Evolutionary conservation across 23 tunicate genomes (phyloP), one percentile per base, ranked within the genome.

Genomic region (Phallusia fumigata): DNA sequence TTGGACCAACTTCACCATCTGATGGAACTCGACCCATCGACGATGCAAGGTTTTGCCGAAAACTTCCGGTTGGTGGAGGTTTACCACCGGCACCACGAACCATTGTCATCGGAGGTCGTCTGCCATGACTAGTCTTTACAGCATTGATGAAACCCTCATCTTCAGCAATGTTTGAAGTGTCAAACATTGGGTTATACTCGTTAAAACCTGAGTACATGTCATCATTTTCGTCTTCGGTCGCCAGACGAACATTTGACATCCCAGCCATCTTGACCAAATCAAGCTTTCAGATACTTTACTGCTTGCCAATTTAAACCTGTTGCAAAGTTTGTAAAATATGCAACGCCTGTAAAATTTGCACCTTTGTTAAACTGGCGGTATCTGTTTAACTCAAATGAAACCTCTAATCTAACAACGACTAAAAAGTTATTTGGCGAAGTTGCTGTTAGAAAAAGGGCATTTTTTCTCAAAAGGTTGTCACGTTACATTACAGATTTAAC

Each of bases 51-150:
- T 89, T 89, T 2, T 35, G 81, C 32, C 94, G 85, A 58, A 78
- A 32, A 35, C 81, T 58, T 73, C 90, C 90, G 0, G 80, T 32
- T 52, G 90, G 84, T 36, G 77, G 77, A 65, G 64, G 64, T 24
- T 30, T 65, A 0, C 30, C 58, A 0, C 73, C 73, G 16, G 86
- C 77, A 11, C 86, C 82, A 19, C 81, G 87, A 19, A 84, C 34
- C 45, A 90, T 84, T 0, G 98, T 94, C 94, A 94, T 94, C 24
- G 94, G 98, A 2, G 98, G 98, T 74, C 98, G 65, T 13, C 85
- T 73, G 22, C 98, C 98, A 79, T 94, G 98, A 44, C 98, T 94
- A 2, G 98, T 94, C 83, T 94, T 91, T 18, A 94, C 94, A 36
- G 98, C 98, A 74, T 94, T 74, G 26, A 89, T 75, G 64, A 89